Conservation (phyloP, 2,113 vertebrate genomes). For the Albula glossodonta region DNA sequence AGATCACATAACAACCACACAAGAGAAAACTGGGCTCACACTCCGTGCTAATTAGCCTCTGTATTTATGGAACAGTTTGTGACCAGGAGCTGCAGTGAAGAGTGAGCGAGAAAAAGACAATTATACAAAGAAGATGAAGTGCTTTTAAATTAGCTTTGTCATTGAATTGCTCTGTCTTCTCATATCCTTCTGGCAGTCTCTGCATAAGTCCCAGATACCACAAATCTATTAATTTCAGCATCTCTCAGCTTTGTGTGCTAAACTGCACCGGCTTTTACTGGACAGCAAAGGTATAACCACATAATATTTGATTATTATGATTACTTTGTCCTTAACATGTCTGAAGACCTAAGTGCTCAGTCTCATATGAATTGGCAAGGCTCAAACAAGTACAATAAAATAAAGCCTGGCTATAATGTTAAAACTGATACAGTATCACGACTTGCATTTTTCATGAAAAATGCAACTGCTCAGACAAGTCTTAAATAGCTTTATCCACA, state of each 20-base stretch:
- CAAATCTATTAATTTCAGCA: neutral
- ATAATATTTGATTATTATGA: too few species aligned
- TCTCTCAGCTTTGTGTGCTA: neutral
- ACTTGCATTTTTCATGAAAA: too few species aligned
- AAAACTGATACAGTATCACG: too few species aligned
- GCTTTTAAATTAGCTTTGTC: neutral
- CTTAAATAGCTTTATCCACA: too few species aligned
- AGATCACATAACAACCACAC: conserved; percentile 8
- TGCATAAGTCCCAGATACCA: conserved; percentile 3
- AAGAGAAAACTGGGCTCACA: conserved; percentile 8
- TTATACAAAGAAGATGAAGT: neutral
- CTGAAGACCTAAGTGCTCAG: too few species aligned
- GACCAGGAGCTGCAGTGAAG: conserved; percentile 8
- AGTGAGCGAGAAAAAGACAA: neutral
- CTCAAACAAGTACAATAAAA: too few species aligned
- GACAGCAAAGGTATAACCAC: too few species aligned
- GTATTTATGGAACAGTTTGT: conserved; percentile 26
- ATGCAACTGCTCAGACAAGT: too few species aligned
- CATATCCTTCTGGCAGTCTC: neutral
- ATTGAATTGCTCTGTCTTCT: neutral
- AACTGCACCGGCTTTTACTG: too few species aligned
- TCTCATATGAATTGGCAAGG: too few species aligned
- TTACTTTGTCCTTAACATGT: too few species aligned
- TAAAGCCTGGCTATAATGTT: too few species aligned
- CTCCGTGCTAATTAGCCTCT: conserved; percentile 17